phyloP scores from a whole-genome alignment of 1,140 invertebrate genomes.

The Phortica variegata region DNA sequence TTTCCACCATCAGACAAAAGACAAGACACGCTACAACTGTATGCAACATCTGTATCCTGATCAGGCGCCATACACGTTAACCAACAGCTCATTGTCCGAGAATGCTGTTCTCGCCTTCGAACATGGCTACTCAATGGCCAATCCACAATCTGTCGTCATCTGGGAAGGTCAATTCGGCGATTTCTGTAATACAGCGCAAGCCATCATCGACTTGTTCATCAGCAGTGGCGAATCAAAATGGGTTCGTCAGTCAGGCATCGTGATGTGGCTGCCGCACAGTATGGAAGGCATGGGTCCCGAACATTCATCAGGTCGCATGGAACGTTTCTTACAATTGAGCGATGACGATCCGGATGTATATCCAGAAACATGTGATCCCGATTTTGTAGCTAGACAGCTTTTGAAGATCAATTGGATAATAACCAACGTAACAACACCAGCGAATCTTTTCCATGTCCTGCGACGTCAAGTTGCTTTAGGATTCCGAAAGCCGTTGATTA shows the following conservation, averaged over 20 bases:
- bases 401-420: conserved; percentile 97
- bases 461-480: conserved; percentile 93
- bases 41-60: conserved; percentile 90
- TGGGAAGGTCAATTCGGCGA: conserved; percentile 99
- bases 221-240: conserved; percentile 96
- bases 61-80: conserved; percentile 93
- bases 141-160: conserved; percentile 94
- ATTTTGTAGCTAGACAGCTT: conserved; percentile 92
- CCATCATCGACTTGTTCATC: conserved; percentile 99
- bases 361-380: conserved; percentile 78
- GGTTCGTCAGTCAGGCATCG: conserved; percentile 94
- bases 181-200: conserved; percentile 98
- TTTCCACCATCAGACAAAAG: conserved; percentile 92
- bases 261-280: conserved; percentile 94
- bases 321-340: conserved; percentile 96
- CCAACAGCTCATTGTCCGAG: conserved; percentile 96
- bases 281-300: conserved; percentile 99
- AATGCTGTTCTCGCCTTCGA: conserved; percentile 89
- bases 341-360: conserved; percentile 95
- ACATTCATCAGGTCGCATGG: conserved; percentile 92
- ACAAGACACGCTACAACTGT: conserved; percentile 89
- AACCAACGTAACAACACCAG: conserved; percentile 94
- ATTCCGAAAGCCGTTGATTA: conserved; percentile 93
- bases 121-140: conserved; percentile 96
- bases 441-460: conserved; percentile 95